A percentile compares a stretch with the other conserved stretches of the same genome.
Conservation (phyloP, 2,888 invertebrate genomes). For the Ommatoiulus sabulosus region DNA sequence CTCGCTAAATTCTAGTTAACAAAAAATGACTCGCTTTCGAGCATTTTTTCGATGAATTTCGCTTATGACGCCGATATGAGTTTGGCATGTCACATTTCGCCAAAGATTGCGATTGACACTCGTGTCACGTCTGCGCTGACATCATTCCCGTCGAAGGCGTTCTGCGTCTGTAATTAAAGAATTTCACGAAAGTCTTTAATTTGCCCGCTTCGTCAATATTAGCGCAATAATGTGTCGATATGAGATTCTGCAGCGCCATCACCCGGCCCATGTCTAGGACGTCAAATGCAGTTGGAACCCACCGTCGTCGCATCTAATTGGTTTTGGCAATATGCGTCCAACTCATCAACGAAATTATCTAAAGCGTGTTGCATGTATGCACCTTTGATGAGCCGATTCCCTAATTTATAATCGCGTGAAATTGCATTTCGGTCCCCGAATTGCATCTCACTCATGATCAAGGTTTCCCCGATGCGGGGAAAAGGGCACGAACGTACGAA, state of each 20-base stretch:
- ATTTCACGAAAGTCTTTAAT: not conserved
- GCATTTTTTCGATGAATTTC: not conserved
- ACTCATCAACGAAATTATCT: conserved; percentile 13
- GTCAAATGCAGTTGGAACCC: not conserved
- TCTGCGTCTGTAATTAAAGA: not conserved
- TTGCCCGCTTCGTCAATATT: not conserved
- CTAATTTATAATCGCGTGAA: conserved; percentile 14
- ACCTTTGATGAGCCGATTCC: conserved; percentile 41
- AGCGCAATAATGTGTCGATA: conserved; percentile 1
- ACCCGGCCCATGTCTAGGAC: not conserved
- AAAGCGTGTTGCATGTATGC: not conserved
- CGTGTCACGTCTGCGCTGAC: not conserved
- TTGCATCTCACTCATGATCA: not conserved
- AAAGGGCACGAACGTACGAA: not conserved
- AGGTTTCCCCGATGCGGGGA: not conserved
- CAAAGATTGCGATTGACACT: not conserved
- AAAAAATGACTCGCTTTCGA: no score
- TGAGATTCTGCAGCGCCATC: not conserved
- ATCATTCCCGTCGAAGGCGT: not conserved
- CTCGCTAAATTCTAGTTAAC: no score
- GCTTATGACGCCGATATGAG: no score
- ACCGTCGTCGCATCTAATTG: not conserved
- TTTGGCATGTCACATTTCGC: not conserved
- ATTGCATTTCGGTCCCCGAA: not conserved
- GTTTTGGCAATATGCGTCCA: not conserved